Conservation (phyloP, 2,888 invertebrate species). For the Tachina fera region DNA sequence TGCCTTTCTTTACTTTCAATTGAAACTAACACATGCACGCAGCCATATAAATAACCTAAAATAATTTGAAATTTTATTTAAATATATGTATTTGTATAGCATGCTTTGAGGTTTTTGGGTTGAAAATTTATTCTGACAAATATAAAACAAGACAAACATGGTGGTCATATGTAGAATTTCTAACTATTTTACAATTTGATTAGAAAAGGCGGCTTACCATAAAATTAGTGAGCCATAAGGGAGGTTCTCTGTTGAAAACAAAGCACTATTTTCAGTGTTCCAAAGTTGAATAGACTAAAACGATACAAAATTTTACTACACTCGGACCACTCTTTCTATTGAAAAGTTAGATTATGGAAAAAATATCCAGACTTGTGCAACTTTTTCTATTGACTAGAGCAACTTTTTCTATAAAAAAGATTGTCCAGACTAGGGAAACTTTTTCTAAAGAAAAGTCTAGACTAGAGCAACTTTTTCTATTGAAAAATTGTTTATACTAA, state of each 20-base stretch:
- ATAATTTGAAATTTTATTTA: constrained; percentile 56
- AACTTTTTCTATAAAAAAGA: not conserved
- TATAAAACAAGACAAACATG: too few relatives aligned
- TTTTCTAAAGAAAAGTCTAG: too few relatives aligned
- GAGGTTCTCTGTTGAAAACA: not conserved
- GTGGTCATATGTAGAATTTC: too few relatives aligned
- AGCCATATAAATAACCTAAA: constrained; percentile 31
- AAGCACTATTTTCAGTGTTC: constrained; percentile 7
- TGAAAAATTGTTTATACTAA: too few relatives aligned
- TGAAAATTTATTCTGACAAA: constrained; percentile 24
- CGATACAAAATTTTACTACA: not conserved
- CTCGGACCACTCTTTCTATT: not conserved
- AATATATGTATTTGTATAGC: constrained; percentile 22
- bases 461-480: too few relatives aligned
- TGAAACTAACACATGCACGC: not conserved
- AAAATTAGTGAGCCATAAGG: too few relatives aligned
- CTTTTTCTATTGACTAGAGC: not conserved
- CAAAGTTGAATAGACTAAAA: not conserved
- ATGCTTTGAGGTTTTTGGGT: constrained; percentile 54
- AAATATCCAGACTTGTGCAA: too few relatives aligned
- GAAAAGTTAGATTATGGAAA: not conserved
- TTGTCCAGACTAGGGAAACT: too few relatives aligned
- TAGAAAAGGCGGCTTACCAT: too few relatives aligned
- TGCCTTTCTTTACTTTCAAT: not conserved
- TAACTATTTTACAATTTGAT: too few relatives aligned